Base-by-base conservation (phyloP, 1,140 invertebrate species). In the Grapholita molesta region DNA sequence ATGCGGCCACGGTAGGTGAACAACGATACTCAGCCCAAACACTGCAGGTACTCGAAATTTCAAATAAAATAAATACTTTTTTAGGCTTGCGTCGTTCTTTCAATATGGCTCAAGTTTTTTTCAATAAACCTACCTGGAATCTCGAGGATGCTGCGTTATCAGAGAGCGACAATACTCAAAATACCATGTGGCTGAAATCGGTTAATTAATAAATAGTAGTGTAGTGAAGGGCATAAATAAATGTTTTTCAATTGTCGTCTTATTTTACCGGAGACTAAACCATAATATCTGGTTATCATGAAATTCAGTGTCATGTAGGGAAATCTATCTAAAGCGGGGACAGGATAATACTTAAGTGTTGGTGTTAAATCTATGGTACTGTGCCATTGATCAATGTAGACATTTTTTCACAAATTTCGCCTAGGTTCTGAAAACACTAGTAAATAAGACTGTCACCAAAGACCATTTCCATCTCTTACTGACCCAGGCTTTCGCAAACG, bases 1-100 rank as follows among this genome's bases (percentile, higher is more conserved):
- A 61, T 61, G n/a, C 68, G 71, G 66, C 55, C 67, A 8, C 55
- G 42, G 67, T 80, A 75, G 70, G 72, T 30, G 69, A 52, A 76
- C 83, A 69, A 77, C 61, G 24, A 18, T 70, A 57, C n/a, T 64
- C 52, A 33, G 55, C 61, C 61, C 24, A 11, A 55, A 42, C 32
- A 65, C 69, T 38, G 42, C 55, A 61, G 55, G 55, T 61, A 61
- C 55, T 61, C n/a, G 55, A 61, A 25, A 23, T 61, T n/a, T 28
- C 55, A 21, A 61, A 61, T 61, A 61, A 61, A 61, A 61, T 61
- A 61, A 61, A 61, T 61, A 61, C 55, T 61, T 61, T 55, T 24
- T 55, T 61, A 61, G 25, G 55, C 24, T 61, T 32, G 55, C 55
- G 25, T 28, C n/a, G 55, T 61, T 61, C 12, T 55, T 61, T 61